Base-by-base conservation (phyloP, 53 echinoderm and acorn worm genomes). In the Arbacia lixula region DNA sequence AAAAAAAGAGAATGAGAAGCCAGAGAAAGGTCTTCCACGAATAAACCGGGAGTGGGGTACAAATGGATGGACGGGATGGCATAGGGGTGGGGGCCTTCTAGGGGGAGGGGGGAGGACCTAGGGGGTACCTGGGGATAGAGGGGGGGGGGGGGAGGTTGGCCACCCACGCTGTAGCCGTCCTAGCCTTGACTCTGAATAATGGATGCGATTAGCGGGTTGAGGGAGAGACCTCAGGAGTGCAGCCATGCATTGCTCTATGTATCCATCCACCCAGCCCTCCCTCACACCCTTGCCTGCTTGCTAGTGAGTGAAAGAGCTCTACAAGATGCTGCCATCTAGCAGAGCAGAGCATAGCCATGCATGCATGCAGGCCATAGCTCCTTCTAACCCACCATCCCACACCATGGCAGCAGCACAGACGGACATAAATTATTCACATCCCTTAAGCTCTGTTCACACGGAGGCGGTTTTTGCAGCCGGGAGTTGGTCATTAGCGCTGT, bases 181-280 rank as follows among this genome's bases (percentile, higher is more conserved):
- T 24, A 51, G 49, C 74, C 49, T 53, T 51, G 74, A 51, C 50
- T 51, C 53, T 51, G 74, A 73, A 51, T 73, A 73, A 66, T 66
- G 66, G 37, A 66, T 66, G 66, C 66, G 66, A 66, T 66, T 66
- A 66, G 66, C 38, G 66, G 66, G 36, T 35, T 37, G 66, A 35
- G 63, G 63, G 66, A 66, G 36, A 66, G 66, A 66, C 66, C 66
- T 66, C 66, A 37, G 36, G 66, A 37, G 66, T n/a, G 66, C 66
- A 38, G 21, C 38, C 66, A 66, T 66, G 66, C 66, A 66, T 66
- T 66, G 66, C 36, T 66, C 66, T 21, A 66, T 36, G 58, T 29
- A 66, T 66, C 66, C 66, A n/a, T 21, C 36, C 66, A 9, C 66
- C 22, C 38, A 19, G 0, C 36, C 36, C 66, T n/a, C n/a, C n/a